A percentile compares a stretch with the other conserved stretches of the same genome.
Conservation (phyloP, 1,140 invertebrate genomes). For the Ceratoteleas bidentatus region DNA sequence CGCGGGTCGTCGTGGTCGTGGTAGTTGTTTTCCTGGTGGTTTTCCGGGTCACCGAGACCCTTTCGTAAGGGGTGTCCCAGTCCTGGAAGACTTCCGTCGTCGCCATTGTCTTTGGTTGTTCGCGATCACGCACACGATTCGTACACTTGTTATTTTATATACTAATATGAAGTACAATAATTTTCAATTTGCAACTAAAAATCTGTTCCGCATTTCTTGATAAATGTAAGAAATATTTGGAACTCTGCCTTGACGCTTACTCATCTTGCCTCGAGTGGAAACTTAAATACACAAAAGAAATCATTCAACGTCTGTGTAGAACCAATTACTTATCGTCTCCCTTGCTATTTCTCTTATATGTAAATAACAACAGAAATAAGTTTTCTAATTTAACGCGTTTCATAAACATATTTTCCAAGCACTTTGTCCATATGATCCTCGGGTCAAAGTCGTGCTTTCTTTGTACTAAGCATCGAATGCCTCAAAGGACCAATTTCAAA, state of each 20-base stretch:
- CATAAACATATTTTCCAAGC: conserved; percentile 38
- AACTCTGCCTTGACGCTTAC: conserved; percentile 58
- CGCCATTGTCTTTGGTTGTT: conserved; percentile 71
- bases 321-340: conserved; percentile 37
- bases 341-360: conserved; percentile 53
- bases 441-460: not conserved
- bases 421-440: not conserved
- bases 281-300: conserved; percentile 59
- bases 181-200: conserved; percentile 53
- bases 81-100: conserved; percentile 80
- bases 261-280: conserved; percentile 59
- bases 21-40: conserved; percentile 72
- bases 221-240: conserved; percentile 59
- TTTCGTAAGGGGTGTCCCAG: conserved; percentile 77
- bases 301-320: conserved; percentile 53
- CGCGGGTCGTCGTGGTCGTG: conserved; percentile 68
- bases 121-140: conserved; percentile 36
- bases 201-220: conserved; percentile 53
- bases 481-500: not conserved
- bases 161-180: conserved; percentile 45
- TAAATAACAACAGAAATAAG: conserved; percentile 58
- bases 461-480: not conserved
- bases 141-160: conserved; percentile 26
- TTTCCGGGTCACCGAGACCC: conserved; percentile 70
- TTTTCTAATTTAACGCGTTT: conserved; percentile 41